Conservation (phyloP, 2,888 invertebrate species). For the Notodromas monacha region DNA sequence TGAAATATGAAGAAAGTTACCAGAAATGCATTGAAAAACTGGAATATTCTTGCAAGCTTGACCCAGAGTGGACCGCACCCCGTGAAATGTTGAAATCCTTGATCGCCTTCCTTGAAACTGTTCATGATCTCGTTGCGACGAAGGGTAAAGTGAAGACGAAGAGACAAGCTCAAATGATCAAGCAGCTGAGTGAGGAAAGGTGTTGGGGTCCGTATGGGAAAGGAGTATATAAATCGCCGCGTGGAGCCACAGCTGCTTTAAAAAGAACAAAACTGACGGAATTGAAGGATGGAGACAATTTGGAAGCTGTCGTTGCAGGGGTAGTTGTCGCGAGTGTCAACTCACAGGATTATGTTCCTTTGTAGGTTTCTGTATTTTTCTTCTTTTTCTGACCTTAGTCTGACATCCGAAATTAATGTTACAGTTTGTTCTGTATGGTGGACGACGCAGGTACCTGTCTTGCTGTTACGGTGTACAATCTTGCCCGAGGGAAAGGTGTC, state of each 20-base stretch:
- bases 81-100: constrained; percentile 26
- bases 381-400: too few relatives aligned
- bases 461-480: constrained; percentile 47
- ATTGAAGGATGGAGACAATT: constrained; percentile 28
- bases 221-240: constrained; percentile 22
- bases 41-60: constrained; percentile 27
- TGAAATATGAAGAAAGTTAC: constrained; percentile 45
- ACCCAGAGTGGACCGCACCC: constrained; percentile 40
- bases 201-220: constrained; percentile 32
- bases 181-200: constrained; percentile 18
- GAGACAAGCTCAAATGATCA: constrained; percentile 29
- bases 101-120: constrained; percentile 24
- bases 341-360: constrained; percentile 14
- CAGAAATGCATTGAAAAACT: constrained; percentile 33
- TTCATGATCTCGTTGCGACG: constrained; percentile 25
- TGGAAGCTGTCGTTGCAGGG: constrained; percentile 32
- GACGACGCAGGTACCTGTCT: constrained; percentile 34
- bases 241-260: constrained; percentile 21
- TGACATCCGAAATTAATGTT: too few relatives aligned
- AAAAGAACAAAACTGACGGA: constrained; percentile 20
- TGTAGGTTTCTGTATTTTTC: background rate
- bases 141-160: constrained; percentile 41
- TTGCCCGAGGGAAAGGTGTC: constrained; percentile 43
- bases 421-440: constrained; percentile 31
- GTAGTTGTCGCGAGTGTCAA: constrained; percentile 47